phyloP scores from a whole-genome alignment of 2,888 invertebrate genomes.

The Diploptera punctata region DNA sequence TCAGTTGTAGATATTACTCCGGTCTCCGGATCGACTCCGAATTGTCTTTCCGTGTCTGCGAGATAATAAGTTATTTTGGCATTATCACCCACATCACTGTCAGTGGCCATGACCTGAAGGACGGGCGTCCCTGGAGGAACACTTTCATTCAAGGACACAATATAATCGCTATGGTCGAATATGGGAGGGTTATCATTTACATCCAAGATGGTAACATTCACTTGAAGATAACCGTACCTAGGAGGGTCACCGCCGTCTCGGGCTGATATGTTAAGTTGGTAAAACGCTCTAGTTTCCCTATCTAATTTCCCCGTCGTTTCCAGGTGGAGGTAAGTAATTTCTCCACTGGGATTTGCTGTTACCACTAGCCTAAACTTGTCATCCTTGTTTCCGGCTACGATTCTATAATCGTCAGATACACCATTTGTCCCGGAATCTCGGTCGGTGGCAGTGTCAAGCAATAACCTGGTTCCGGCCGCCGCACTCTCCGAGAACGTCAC shows the following conservation, averaged over 20 bases:
- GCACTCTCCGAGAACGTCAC: constrained; percentile 94
- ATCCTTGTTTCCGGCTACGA: constrained; percentile 89
- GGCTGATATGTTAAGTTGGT: constrained; percentile 88
- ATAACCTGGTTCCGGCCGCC: constrained; percentile 82
- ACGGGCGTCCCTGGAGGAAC: constrained; percentile 90
- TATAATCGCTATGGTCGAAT: constrained; percentile 94
- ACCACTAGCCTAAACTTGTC: constrained; percentile 87
- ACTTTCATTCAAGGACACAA: constrained; percentile 91
- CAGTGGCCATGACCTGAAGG: constrained; percentile 90
- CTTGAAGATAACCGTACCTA: constrained; percentile 83
- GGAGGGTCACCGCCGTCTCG: constrained; percentile 85
- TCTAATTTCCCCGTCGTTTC: constrained; percentile 93
- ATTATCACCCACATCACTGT: constrained; percentile 92
- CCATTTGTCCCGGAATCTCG: constrained; percentile 87
- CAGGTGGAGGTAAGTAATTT: constrained; percentile 88
- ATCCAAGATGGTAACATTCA: constrained; percentile 89
- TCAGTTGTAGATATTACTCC: constrained; percentile 88
- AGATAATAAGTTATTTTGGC: constrained; percentile 91
- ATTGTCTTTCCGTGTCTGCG: constrained; percentile 84
- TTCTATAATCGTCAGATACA: constrained; percentile 87
- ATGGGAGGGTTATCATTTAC: constrained; percentile 95
- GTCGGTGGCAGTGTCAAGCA: constrained; percentile 92
- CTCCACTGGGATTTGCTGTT: constrained; percentile 88
- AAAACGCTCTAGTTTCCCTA: constrained; percentile 85
- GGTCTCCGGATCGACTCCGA: constrained; percentile 90